Evolutionary conservation across 2,113 vertebrate genomes (phyloP).

Genomic region (Aptenodytes forsteri): DNA sequence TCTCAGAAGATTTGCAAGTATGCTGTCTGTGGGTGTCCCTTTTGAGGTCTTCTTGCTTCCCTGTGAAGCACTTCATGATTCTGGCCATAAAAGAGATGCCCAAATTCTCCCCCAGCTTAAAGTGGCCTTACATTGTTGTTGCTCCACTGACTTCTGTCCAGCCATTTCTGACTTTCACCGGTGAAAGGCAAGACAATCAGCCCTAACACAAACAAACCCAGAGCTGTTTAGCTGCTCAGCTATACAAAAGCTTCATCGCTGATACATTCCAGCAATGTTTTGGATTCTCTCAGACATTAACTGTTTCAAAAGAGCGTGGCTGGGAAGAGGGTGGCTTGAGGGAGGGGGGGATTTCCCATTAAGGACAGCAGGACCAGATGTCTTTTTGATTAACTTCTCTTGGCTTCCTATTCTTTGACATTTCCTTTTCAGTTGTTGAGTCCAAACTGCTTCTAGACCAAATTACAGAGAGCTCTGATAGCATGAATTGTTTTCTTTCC

Average conservation of each 20-base stretch:
- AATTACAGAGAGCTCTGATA: conserved; percentile 9
- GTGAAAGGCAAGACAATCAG: conserved; percentile 34
- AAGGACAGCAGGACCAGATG: conserved; percentile 49
- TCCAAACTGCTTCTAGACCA: conserved; percentile 21
- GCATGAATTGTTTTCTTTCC: background rate
- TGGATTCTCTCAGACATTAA: conserved; percentile 55
- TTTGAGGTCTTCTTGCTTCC: background rate
- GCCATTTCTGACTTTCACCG: background rate
- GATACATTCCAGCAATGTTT: conserved; percentile 61
- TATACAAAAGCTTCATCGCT: conserved; percentile 20
- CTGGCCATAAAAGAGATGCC: background rate
- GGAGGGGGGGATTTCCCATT: conserved; percentile 21
- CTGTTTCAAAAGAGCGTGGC: conserved; percentile 35
- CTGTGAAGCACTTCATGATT: background rate
- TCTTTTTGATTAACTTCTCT: conserved; percentile 51
- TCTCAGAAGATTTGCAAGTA: background rate
- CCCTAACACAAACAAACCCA: conserved; percentile 36
- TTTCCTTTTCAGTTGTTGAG: conserved; percentile 30
- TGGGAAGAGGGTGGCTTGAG: conserved; percentile 9
- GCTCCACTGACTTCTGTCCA: background rate
- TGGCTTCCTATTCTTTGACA: conserved; percentile 32
- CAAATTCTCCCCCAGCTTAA: background rate
- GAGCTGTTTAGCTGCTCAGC: conserved; percentile 34
- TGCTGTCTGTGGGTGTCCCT: background rate
- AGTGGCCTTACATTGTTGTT: background rate